These are phyloP conservation scores for Aplochiton taeniatus DNA, from an alignment of 2,797 vertebrate genomes.

Conservation along the genomic window DNA sequence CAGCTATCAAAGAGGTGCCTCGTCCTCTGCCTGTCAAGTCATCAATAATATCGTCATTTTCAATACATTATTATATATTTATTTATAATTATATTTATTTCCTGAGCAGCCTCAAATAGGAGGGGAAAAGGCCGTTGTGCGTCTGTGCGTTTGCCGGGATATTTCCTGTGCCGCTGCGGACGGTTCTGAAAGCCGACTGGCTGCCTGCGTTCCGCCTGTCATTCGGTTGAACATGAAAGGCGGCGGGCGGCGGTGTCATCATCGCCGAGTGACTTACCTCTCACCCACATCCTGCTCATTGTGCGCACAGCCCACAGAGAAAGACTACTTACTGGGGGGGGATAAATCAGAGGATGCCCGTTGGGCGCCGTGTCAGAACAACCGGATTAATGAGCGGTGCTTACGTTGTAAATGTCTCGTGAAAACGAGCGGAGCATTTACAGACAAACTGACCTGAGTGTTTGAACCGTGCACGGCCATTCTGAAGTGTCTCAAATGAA, in stretches of 20 bases:
- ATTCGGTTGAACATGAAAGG: background rate
- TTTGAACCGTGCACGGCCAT: slow-evolving; percentile 1
- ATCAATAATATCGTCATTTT: too few species aligned
- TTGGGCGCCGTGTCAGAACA: background rate
- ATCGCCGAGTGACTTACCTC: background rate
- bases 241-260: background rate
- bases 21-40: too few species aligned
- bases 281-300: background rate
- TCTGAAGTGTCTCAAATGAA: background rate
- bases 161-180: too few species aligned
- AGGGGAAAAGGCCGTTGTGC: too few species aligned
- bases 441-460: slow-evolving; percentile 6
- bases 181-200: too few species aligned
- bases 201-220: background rate
- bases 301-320: background rate
- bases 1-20: slow-evolving; percentile 93
- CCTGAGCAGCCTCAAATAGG: too few species aligned
- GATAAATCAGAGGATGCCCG: background rate
- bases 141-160: too few species aligned
- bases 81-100: too few species aligned
- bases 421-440: background rate
- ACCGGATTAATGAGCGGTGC: background rate
- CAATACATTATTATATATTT: too few species aligned
- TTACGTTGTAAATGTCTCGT: slow-evolving; percentile 3
- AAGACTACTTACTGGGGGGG: too few species aligned